Base-by-base conservation (phyloP, 1,140 invertebrate species). In the Temnothorax nylanderi region DNA sequence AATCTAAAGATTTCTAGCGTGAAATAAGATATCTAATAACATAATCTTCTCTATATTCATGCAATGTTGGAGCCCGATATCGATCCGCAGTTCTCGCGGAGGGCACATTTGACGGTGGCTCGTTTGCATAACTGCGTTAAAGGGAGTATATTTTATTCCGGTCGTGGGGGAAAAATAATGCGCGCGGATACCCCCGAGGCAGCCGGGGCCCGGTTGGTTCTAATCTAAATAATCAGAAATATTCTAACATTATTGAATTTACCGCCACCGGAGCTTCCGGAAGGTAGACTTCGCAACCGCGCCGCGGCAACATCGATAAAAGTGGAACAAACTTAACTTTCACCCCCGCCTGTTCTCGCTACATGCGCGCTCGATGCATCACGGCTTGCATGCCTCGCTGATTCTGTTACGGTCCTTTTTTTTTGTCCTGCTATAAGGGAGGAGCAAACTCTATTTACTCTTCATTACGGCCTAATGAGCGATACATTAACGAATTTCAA, bases 381-480 rank as follows among this genome's bases (percentile, higher is more conserved):
- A 76, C 74, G 62, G 60, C 74, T 86, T 58, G 80, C 67, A 86
- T 47, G 54, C 64, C 44, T 44, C 72, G 41, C 41, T 87, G 80
- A 89, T 89, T 86, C 65, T 76, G 72, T 85, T 78, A 67, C 56
- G 78, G 87, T 74, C 60, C 74, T 64, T 65, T 89, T 60, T 56
- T 84, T 77, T 87, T 81, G 77, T 58, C 54, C 58, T 7, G 58
- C 76, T 81, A 78, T 41, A 16, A 8, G 75, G 71, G 76, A 62
- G 82, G 82, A 86, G 54, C 64, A 88, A 89, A 89, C 85, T 89
- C 82, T 74, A 89, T 89, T 89, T 89, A 86, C 88, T 89, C 87
- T 89, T 89, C 87, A 71, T 89, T 89, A 89, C 69, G 60, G 32
- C 78, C 60, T 89, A 89, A 89, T 82, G 87, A 89, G 56, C 54